A percentile compares a stretch with the other conserved stretches of the same genome.
Conservation (phyloP, 2,797 vertebrate species). For the Ptychadena robeensis region DNA sequence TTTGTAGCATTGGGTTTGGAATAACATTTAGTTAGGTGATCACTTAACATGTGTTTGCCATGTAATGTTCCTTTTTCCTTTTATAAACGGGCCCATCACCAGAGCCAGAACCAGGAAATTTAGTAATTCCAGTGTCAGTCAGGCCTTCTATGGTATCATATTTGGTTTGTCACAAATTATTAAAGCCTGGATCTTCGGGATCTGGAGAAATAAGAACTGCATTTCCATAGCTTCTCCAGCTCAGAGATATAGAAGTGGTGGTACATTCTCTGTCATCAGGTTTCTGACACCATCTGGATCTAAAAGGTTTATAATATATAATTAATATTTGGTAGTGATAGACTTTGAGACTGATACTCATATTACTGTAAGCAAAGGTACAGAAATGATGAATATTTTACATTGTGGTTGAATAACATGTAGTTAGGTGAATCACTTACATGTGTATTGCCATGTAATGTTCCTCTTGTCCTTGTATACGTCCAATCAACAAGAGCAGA, state of each 20-base stretch:
- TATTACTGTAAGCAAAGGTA: no score
- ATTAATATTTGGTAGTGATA: no score
- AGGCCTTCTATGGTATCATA: background rate
- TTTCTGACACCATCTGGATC: background rate
- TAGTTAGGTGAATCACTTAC: no score
- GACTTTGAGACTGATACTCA: no score
- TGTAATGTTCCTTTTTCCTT: background rate
- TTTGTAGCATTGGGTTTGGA: no score
- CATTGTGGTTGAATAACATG: no score
- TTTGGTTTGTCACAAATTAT: background rate
- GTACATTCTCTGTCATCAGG: background rate
- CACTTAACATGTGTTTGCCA: no score
- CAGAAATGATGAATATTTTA: no score
- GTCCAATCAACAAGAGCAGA: no score
- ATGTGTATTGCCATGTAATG: no score
- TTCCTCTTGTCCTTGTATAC: no score
- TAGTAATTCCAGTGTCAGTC: background rate
- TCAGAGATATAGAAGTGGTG: conserved; percentile 18
- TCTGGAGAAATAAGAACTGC: conserved; percentile 14
- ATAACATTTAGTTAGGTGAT: no score
- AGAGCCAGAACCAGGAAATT: background rate
- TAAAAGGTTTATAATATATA: background rate
- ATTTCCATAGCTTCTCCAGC: conserved; percentile 27
- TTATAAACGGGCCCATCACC: background rate
- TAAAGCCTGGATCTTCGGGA: conserved; percentile 10